Evolutionary conservation across 2,888 invertebrate species (phyloP), one percentile per base, ranked within the genome.

Genomic region (Heteromyza rotundicornis): DNA sequence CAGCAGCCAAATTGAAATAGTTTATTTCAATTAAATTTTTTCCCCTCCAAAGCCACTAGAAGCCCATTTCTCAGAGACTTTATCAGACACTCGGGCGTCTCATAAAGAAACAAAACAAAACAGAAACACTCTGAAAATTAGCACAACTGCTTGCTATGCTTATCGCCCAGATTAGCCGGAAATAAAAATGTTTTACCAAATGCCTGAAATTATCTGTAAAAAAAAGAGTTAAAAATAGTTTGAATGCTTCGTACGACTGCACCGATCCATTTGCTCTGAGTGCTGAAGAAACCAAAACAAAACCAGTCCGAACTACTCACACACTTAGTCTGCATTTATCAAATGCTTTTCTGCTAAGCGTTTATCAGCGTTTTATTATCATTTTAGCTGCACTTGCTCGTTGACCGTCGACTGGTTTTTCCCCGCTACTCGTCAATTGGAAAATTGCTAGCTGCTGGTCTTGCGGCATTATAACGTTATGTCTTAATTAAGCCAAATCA

Each of bases 401-500:
- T 40, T 47, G 19, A 19, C 47, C 17, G 17, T 20, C 19, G 47
- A 20, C 47, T 47, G 5, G 47, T 47, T 47, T 47, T 17, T 5
- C 47, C 19, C 47, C 54, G 32, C 32, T 53, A 14, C 47, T 17
- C 17, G 19, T 47, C 47, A 47, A 47, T 19, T 47, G 47, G 19
- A 5, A 47, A 47, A 47, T 19, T 47, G 20, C 19, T 47, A 19
- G 10, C 56, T 36, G 24, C 44, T 40, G 14, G n/a, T 47, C 19
- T 47, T 5, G 52, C 32, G 59, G 40, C 22, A 51, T 52, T 23
- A 47, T 16, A 51, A 40, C 58, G 44, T 54, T 55, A 62, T 62
- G 58, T 59, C 58, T 62, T 59, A 55, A 62, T 62, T 59, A 55
- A 59, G 57, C 27, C 57, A 40, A 27, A 55, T 50, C 50, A 19